These are phyloP conservation scores for Hydrocynus forskahlii DNA, from an alignment of 2,797 vertebrate species.

Conservation along the genomic window DNA sequence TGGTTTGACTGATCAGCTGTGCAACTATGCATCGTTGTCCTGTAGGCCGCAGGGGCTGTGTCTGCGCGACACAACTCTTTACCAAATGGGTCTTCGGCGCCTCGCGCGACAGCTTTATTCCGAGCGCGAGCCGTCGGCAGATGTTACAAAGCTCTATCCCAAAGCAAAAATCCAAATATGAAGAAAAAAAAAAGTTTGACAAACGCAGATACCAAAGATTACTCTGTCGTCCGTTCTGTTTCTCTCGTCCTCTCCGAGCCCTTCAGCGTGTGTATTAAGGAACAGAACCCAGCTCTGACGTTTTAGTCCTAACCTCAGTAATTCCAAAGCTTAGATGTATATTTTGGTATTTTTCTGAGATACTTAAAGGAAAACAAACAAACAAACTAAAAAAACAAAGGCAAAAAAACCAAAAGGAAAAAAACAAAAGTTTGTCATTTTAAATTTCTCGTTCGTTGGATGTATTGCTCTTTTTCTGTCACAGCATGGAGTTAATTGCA, in stretches of 20 bases:
- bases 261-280: conserved; percentile 98
- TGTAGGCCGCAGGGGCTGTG: conserved; percentile 87
- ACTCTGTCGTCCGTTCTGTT: conserved; percentile 81
- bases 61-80: conserved; percentile 69
- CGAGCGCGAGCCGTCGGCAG: conserved; percentile 82
- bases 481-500: conserved; percentile 97
- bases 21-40: conserved; percentile 98
- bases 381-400: conserved; percentile 65
- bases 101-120: conserved; percentile 88
- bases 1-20: conserved; percentile 87
- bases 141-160: conserved; percentile 97
- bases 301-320: conserved; percentile 98
- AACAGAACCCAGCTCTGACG: conserved; percentile 98
- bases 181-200: conserved; percentile 86
- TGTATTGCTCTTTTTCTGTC: conserved; percentile 94
- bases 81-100: conserved; percentile 82
- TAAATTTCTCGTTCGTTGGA: conserved; percentile 90
- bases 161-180: conserved; percentile 99
- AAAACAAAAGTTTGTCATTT: conserved; percentile 80
- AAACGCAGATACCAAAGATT: conserved; percentile 99
- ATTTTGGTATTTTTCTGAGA: conserved; percentile 99
- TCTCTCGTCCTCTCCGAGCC: conserved; percentile 77
- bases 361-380: conserved; percentile 69
- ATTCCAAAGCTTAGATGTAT: conserved; percentile 99
- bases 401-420: conserved; percentile 72